Evolutionary conservation across 1,140 invertebrate species (phyloP), one percentile per base, ranked within the genome.

Genomic region (Drosophila subpulchrella): DNA sequence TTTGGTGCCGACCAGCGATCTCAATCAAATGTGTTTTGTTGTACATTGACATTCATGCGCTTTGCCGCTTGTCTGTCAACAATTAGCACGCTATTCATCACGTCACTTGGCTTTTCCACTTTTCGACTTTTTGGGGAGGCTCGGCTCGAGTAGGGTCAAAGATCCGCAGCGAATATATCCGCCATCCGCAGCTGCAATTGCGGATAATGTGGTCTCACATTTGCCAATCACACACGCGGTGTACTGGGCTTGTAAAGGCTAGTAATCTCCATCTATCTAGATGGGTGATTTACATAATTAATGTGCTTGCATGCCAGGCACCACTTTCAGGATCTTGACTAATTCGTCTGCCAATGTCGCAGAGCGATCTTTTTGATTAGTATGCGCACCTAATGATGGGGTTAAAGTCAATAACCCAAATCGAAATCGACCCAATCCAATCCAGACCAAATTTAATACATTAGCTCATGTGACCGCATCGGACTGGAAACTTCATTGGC

Each of bases 61-160:
- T 76, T 70, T 78, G 61, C 77, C 70, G 68, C 85, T 66, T 89
- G 84, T 81, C 90, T 91, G 90, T 90, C 90, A 91, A 80, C 90
- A 91, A 91, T 91, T 91, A 91, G 90, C 90, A 91, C 90, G 90
- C 90, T 91, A 91, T 91, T 91, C 90, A 91, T 91, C 90, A 91
- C 70, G 75, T 89, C 84, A 89, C 63, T 84, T 62, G 46, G 42
- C 62, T 67, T 65, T 67, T 17, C 36, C 30, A 20, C 27, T 34
- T 17, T 65, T 17, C 44, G 41, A 20, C 27, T 34, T 17, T 57
- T 17, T 50, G 17, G 46, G 44, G 46, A 50, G 72, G 78, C 65
- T 80, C 56, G 56, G 6, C 15, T 44, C 15, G 63, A 65, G 63
- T 32, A 71, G 67, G 67, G 67, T 57, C 67, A 70, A 32, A 58